Conservation (phyloP, 2,797 vertebrate species). For the Esox masquinongy region DNA sequence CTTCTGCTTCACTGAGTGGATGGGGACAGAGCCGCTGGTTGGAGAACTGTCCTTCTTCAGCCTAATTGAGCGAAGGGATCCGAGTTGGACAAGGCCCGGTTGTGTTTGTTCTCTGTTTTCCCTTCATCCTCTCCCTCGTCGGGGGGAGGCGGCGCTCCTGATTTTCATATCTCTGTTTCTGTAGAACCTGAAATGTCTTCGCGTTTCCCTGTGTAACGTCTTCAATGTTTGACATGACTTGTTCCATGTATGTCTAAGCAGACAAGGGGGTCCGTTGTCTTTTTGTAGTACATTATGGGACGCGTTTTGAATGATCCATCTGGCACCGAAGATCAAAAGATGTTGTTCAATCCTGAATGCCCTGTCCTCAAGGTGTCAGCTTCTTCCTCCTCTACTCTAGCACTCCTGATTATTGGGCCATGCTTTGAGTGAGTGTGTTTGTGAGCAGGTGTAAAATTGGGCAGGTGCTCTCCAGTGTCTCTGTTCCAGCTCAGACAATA, state of each 20-base stretch:
- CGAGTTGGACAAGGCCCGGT: neutral
- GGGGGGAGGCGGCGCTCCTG: neutral
- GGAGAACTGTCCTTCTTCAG: neutral
- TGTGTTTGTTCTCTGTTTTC: neutral
- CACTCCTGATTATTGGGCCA: neutral
- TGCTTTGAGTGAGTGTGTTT: neutral
- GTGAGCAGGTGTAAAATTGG: neutral
- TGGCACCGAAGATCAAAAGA: neutral
- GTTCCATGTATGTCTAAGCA: too few relatives aligned
- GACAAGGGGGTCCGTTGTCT: too few relatives aligned
- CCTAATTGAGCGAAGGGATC: neutral
- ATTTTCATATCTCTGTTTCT: neutral
- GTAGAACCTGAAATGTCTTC: too few relatives aligned
- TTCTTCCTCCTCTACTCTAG: neutral
- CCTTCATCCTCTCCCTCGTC: neutral
- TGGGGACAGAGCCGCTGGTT: neutral
- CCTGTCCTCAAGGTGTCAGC: neutral
- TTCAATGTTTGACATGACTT: neutral
- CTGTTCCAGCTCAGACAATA: neutral
- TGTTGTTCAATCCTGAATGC: neutral
- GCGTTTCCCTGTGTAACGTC: too few relatives aligned
- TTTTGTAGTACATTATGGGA: too few relatives aligned
- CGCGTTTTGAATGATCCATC: too few relatives aligned
- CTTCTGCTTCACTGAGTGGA: neutral
- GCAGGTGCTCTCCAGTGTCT: neutral